Evolutionary conservation across 2,888 invertebrate genomes (phyloP).

Genomic region (Ecliptopera silaceata): DNA sequence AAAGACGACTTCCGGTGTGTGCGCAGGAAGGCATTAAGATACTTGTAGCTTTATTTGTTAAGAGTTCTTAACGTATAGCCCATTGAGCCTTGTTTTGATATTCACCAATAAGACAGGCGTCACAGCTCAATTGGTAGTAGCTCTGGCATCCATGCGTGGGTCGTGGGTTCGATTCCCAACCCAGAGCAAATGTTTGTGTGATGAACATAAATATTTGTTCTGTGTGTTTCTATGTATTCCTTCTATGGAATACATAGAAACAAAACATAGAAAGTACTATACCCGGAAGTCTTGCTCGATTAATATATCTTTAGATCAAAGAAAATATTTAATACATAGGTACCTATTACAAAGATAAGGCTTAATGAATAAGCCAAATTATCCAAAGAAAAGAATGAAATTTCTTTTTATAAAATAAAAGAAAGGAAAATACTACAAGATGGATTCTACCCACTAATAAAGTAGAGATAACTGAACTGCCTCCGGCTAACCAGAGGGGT

Average conservation of each 20-base stretch:
- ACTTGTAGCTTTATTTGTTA: not conserved
- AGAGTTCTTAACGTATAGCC: no score
- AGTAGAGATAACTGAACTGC: slow-evolving; percentile 2
- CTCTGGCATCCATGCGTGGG: no score
- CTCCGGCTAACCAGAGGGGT: slow-evolving; percentile 1
- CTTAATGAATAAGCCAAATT: not conserved
- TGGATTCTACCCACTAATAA: slow-evolving; percentile 7
- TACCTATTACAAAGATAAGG: not conserved
- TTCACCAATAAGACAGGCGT: no score
- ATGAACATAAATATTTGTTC: no score
- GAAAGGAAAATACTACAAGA: not conserved
- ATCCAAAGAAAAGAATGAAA: slow-evolving; percentile 1
- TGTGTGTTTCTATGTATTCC: not conserved
- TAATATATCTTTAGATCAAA: no score
- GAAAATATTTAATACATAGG: not conserved
- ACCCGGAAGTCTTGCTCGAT: no score
- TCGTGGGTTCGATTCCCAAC: no score
- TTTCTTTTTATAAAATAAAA: not conserved
- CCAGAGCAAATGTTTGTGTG: no score
- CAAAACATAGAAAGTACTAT: no score
- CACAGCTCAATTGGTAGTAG: no score
- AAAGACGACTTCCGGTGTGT: slow-evolving; percentile 40
- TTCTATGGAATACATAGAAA: not conserved
- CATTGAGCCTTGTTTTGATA: no score
- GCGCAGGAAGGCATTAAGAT: slow-evolving; percentile 10